Evolutionary conservation across 2,888 invertebrate genomes (phyloP), one percentile per base, ranked within the genome.

Genomic region (Tipula helvola): DNA sequence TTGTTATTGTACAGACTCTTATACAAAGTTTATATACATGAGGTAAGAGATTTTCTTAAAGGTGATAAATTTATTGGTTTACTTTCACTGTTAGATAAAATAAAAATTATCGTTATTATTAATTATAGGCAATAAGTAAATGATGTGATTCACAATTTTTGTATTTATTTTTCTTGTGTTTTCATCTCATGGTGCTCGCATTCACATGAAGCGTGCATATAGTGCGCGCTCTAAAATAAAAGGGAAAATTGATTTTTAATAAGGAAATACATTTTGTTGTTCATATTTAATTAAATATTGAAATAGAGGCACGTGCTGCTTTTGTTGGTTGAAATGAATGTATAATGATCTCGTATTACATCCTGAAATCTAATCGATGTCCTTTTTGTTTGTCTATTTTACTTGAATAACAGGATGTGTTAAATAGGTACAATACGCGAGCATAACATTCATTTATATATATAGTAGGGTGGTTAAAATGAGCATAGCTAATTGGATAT

Each of bases 31-130:
- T 57, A 28, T 10, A 71, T 71, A n/a, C n/a, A 71, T 28, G 71
- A 71, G 71, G 71, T 71, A 71, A 71, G 71, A 71, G 71, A 71
- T 71, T 71, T 71, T 71, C 71, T 71, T 71, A 71, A 71, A 71
- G 71, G 71, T 71, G 71, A 71, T 71, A 71, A 71, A 71, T 28
- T 28, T 71, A 28, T 18, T 71, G 71, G 18, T 71, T 71, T 28
- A 71, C 71, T 71, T 71, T 71, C 71, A 71, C 71, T 71, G 71
- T 71, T 28, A 18, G 71, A 71, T 71, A 71, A 71, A 71, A 71
- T 13, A n/a, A n/a, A 52, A 52, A 52, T 52, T 52, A 52, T 16
- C n/a, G 71, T 71, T 71, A 71, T 71, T 71, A 71, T 71, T 71
- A 71, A 71, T 71, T 71, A 28, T n/a, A 71, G 12, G 28, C 71